phyloP scores from a whole-genome alignment of 2,113 vertebrate genomes.

The Atlantisia rogersi region DNA sequence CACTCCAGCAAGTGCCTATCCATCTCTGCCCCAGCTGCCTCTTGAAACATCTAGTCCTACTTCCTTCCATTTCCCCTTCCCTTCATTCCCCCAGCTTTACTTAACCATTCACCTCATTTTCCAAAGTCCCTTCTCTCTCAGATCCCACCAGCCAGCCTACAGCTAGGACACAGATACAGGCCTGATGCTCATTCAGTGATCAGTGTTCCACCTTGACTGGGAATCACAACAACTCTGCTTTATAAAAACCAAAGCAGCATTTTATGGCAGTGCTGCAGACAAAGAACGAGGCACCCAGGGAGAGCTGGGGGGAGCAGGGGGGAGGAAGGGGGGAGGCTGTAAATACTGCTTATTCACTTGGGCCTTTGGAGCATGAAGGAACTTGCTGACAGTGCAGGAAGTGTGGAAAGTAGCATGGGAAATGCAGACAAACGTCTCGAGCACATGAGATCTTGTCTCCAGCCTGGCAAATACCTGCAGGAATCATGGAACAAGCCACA shows the following conservation, averaged over 20 bases:
- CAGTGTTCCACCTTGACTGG: neutral
- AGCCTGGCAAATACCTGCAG: neutral
- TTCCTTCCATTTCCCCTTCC: neutral
- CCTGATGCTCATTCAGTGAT: neutral
- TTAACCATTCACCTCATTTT: neutral
- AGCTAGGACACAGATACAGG: neutral
- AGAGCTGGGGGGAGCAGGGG: neutral
- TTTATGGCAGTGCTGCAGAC: neutral
- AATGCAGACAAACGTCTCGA: neutral
- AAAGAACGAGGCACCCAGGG: neutral
- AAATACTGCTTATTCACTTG: neutral
- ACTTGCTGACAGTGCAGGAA: conserved; percentile 25
- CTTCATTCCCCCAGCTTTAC: neutral
- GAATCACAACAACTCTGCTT: neutral
- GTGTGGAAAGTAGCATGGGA: neutral
- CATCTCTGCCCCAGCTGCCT: neutral
- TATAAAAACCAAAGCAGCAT: neutral
- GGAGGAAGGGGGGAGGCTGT: neutral
- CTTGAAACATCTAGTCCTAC: neutral
- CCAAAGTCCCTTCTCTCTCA: neutral
- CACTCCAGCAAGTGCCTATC: neutral
- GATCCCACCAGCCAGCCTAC: neutral
- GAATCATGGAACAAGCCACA: neutral
- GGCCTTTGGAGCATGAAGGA: conserved; percentile 39
- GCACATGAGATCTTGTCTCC: neutral